phyloP scores from a whole-genome alignment of 2,797 vertebrate genomes.

The Fratercula arctica region DNA sequence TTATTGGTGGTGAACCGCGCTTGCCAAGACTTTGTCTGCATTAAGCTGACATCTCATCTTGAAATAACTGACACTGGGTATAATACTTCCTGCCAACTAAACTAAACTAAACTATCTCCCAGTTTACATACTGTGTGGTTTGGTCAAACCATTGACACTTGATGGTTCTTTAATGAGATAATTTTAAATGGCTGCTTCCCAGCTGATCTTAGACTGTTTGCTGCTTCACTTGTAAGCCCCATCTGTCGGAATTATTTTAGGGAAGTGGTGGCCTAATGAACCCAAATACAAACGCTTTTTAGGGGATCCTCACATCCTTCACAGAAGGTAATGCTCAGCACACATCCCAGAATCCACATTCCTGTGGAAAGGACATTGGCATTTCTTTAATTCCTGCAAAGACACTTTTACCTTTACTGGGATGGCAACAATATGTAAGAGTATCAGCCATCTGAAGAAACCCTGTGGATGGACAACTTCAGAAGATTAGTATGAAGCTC shows the following conservation, averaged over 20 bases:
- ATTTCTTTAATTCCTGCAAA: neutral
- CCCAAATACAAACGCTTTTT: neutral
- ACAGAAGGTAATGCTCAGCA: neutral
- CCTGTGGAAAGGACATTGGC: neutral
- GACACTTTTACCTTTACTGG: neutral
- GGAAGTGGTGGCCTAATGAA: neutral
- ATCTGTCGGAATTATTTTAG: neutral
- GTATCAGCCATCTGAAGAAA: neutral
- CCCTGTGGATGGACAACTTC: neutral
- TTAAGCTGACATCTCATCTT: neutral
- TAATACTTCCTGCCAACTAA: neutral
- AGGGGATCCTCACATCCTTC: neutral
- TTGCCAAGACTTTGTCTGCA: neutral
- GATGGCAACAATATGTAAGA: neutral
- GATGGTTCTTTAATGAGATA: neutral
- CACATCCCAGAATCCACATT: neutral
- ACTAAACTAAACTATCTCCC: neutral
- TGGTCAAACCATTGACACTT: neutral
- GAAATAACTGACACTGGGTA: accelerated
- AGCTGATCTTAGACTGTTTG: neutral
- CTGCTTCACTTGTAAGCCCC: neutral
- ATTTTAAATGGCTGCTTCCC: neutral
- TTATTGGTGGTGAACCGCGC: neutral
- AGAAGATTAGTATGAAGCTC: neutral
- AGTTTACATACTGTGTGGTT: neutral